Base-by-base conservation (phyloP, 2,113 vertebrate species). In the Carettochelys insculpta region DNA sequence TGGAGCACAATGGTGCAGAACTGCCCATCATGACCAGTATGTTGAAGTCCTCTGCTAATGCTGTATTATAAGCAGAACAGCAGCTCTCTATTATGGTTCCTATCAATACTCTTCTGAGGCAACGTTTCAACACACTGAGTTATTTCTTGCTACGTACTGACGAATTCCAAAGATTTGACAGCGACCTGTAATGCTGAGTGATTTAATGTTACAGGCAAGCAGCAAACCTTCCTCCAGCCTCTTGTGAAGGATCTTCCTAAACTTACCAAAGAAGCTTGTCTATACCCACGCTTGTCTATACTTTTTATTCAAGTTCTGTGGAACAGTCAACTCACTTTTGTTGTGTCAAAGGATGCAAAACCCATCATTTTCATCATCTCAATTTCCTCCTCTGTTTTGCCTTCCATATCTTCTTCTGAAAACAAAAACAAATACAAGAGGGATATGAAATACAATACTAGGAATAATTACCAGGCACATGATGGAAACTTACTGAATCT, bases 341-440 rank as follows among this genome's bases (percentile, higher is more conserved):
- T 98, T 3, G 97, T 98, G 84, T 99, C 97, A 51, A 99, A 99
- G 6, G 98, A 96, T 54, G 95, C 96, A 85, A 99, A 99, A 12
- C 99, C 99, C 99, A 99, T 99, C 87, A 96, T 90, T 89, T 99
- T 99, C 98, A 99, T 99, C 99, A 99, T 99, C 97, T 99, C 99
- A 1, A 99, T 99, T 94, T 99, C 99, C 91, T 99, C 99, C 47
- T 99, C 99, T 0, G 99, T 99, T 97, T 99, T 99, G 41, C 99
- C 99, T 92, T 99, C 97, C 97, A 99, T 96, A 93, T 99, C 99
- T 54, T 99, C 99, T 92, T 98, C 99, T 99, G 95, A 43, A 90
- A n/a, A 76, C 91, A 47, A 20, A 5, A 86, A 2, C 43, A 54
- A 47, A 51, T 0, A 25, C 3, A 3, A 38, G 14, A 68, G 12